phyloP scores from a whole-genome alignment of 2,797 vertebrate genomes.

The Cheirogaleus major region DNA sequence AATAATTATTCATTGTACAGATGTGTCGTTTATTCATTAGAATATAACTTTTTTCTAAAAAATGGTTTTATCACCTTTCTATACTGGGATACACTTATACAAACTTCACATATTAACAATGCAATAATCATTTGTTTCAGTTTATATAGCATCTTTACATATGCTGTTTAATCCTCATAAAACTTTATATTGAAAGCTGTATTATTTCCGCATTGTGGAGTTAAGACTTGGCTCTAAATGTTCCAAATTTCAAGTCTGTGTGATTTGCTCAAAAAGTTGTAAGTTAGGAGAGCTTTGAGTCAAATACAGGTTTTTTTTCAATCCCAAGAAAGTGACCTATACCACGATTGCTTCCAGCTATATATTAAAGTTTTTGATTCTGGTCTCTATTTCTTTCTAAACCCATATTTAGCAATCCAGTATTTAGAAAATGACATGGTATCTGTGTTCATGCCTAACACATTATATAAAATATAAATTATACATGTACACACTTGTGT shows the following conservation, averaged over 20 bases:
- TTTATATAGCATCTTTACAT: background rate
- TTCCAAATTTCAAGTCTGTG: background rate
- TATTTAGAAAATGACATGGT: background rate
- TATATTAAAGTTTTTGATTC: background rate
- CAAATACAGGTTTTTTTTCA: background rate
- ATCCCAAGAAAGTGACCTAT: background rate
- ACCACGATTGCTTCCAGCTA: background rate
- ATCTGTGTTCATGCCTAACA: background rate
- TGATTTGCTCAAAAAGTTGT: background rate
- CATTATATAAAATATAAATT: background rate
- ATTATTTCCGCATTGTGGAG: background rate
- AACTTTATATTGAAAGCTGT: background rate
- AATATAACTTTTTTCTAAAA: background rate
- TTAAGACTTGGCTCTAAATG: background rate
- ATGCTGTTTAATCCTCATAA: background rate
- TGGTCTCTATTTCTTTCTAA: background rate
- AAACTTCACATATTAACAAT: background rate
- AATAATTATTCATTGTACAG: background rate
- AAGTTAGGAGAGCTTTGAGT: background rate
- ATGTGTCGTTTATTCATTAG: background rate
- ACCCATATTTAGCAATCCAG: background rate
- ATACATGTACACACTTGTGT: rapidly evolving
- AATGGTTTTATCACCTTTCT: background rate
- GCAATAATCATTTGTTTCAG: background rate
- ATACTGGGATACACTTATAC: background rate